These are phyloP conservation scores for Protonemura montana DNA, from an alignment of 2,888 invertebrate species.

Conservation along the genomic window DNA sequence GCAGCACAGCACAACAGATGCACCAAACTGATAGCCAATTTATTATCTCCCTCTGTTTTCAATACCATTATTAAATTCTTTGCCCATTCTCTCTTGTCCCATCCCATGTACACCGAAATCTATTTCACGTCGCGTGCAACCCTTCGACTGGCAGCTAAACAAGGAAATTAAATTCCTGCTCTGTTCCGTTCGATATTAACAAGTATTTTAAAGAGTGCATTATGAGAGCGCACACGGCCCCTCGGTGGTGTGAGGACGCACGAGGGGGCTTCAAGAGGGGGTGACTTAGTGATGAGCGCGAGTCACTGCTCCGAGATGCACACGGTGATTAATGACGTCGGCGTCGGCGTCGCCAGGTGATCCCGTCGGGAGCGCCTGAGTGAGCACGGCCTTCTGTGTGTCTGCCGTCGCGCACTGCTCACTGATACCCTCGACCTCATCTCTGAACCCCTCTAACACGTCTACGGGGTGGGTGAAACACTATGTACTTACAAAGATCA, in stretches of 20 bases:
- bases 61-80: background rate
- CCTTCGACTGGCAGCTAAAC: background rate
- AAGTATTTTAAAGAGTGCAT: background rate
- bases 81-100: background rate
- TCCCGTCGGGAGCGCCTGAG: too few species aligned
- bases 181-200: background rate
- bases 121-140: background rate
- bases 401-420: too few species aligned
- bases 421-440: too few species aligned
- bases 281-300: background rate
- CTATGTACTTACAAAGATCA: too few species aligned
- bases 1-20: background rate
- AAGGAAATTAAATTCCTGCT: background rate
- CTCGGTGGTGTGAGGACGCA: background rate
- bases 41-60: slow-evolving; percentile 7
- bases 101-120: background rate
- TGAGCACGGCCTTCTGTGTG: too few species aligned
- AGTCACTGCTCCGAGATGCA: background rate
- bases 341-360: background rate
- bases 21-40: background rate
- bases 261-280: background rate
- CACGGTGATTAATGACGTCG: background rate
- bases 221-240: background rate
- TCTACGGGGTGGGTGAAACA: too few species aligned
- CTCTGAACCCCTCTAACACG: too few species aligned